Evolutionary conservation across 2,113 vertebrate genomes (phyloP).

Genomic region (Dinomys branickii): DNA sequence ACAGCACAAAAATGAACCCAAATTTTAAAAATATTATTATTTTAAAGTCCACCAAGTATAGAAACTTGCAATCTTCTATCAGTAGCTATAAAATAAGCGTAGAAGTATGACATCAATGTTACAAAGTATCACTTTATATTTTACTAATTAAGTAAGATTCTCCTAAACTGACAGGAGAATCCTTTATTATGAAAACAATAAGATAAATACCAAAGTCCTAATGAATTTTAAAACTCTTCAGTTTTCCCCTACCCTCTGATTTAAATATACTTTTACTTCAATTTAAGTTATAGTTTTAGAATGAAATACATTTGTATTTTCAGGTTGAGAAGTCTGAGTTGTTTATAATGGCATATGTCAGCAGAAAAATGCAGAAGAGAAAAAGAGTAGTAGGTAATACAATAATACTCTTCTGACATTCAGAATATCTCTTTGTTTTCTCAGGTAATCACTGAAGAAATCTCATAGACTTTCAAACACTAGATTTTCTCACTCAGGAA

Average conservation of each 20-base stretch:
- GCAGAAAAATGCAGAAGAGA: background rate
- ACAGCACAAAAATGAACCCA: background rate
- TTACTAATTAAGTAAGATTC: constrained; percentile 51
- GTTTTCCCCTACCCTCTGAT: background rate
- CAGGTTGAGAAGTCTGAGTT: background rate
- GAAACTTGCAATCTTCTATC: background rate
- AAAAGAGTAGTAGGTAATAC: background rate
- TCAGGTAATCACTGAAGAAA: background rate
- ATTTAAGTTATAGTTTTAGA: background rate
- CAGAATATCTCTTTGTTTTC: background rate
- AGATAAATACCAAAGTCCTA: constrained; percentile 52
- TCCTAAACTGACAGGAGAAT: background rate
- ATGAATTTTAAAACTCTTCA: constrained; percentile 54
- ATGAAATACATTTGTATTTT: background rate
- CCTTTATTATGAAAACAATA: constrained; percentile 46
- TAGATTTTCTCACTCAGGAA: background rate
- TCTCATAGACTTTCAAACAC: background rate
- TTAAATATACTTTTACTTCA: background rate
- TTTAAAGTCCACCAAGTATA: background rate
- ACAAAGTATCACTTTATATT: constrained; percentile 16
- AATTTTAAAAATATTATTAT: background rate
- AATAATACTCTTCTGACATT: background rate
- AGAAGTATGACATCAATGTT: constrained; percentile 47
- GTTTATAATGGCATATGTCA: background rate
- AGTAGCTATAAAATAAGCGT: background rate